A percentile compares a stretch with the other conserved stretches of the same genome.
These are phyloP conservation scores for Sebastes baramenuke DNA, from an alignment of 2,797 vertebrate genomes.

Conservation along the genomic window DNA sequence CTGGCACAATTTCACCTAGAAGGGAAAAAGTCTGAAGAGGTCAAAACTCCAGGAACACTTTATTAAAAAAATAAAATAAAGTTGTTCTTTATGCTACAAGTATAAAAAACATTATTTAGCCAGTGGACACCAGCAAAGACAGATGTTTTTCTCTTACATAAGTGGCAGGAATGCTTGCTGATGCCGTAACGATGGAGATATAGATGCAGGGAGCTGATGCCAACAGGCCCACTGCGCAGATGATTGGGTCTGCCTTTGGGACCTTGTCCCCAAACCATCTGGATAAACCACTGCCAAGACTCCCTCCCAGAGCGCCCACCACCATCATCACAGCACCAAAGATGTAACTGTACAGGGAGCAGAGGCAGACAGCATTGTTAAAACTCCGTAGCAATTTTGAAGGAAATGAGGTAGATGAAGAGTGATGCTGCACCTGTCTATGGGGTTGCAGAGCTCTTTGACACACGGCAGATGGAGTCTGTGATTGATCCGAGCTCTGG, in stretches of 20 bases:
- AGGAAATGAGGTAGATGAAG: neutral
- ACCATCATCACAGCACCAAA: slow-evolving; percentile 88
- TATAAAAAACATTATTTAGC: neutral
- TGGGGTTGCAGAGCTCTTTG: slow-evolving; percentile 2
- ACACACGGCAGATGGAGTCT: slow-evolving; percentile 59
- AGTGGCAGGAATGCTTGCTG: slow-evolving; percentile 78
- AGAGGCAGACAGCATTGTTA: neutral
- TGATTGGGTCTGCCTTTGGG: slow-evolving; percentile 86
- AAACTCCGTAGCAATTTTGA: neutral
- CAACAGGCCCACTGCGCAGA: slow-evolving; percentile 90
- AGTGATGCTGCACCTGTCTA: slow-evolving; percentile 83
- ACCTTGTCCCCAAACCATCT: slow-evolving; percentile 79
- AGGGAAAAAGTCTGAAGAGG: too few relatives aligned
- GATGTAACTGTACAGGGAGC: slow-evolving; percentile 81
- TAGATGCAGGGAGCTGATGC: slow-evolving; percentile 86
- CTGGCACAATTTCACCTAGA: too few relatives aligned
- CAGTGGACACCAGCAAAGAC: neutral
- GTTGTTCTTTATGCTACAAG: too few relatives aligned
- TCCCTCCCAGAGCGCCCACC: slow-evolving; percentile 87
- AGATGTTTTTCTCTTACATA: slow-evolving; percentile 86
- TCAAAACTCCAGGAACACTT: too few relatives aligned
- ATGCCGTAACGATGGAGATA: slow-evolving; percentile 82
- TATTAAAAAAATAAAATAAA: too few relatives aligned
- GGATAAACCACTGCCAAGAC: slow-evolving; percentile 82
- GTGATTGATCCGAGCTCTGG: slow-evolving; percentile 82